Percentiles rank a stretch among this genome's conserved stretches.
Evolutionary conservation across 2,797 vertebrate genomes (phyloP).

Genomic region (Linurgus olivaceus): DNA sequence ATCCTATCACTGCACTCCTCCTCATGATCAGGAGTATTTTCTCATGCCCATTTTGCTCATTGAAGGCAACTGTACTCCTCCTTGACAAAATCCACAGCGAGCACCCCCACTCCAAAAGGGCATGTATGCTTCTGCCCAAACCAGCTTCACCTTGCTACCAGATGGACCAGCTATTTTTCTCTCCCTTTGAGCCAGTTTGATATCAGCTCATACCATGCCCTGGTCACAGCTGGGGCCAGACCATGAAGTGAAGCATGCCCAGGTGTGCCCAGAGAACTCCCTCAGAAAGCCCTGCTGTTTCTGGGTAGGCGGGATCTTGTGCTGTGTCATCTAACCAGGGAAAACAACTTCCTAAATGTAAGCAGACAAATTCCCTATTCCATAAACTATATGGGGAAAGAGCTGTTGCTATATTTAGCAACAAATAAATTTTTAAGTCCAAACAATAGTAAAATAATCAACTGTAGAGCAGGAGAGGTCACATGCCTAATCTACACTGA

Average conservation of each 20-base stretch:
- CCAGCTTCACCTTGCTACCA: neutral
- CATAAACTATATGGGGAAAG: neutral
- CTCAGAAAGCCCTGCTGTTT: neutral
- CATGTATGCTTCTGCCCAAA: fast-evolving
- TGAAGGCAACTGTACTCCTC: neutral
- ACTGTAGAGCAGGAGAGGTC: neutral
- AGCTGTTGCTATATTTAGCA: neutral
- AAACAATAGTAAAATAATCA: neutral
- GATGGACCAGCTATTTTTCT: neutral
- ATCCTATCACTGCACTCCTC: neutral
- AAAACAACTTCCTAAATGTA: neutral
- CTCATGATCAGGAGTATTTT: neutral
- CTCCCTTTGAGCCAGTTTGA: neutral
- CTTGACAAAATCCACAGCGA: fast-evolving
- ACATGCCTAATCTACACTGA: neutral
- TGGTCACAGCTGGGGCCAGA: neutral
- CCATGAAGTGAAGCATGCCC: neutral
- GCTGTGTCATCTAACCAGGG: neutral
- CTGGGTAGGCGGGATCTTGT: too few relatives aligned
- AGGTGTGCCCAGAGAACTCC: neutral
- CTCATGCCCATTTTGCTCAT: fast-evolving
- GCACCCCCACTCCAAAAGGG: neutral
- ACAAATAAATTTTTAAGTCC: neutral
- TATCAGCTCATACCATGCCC: neutral
- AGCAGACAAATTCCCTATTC: neutral